These are phyloP conservation scores for Elegia similella DNA, from an alignment of 2,888 invertebrate genomes.

Conservation along the genomic window DNA sequence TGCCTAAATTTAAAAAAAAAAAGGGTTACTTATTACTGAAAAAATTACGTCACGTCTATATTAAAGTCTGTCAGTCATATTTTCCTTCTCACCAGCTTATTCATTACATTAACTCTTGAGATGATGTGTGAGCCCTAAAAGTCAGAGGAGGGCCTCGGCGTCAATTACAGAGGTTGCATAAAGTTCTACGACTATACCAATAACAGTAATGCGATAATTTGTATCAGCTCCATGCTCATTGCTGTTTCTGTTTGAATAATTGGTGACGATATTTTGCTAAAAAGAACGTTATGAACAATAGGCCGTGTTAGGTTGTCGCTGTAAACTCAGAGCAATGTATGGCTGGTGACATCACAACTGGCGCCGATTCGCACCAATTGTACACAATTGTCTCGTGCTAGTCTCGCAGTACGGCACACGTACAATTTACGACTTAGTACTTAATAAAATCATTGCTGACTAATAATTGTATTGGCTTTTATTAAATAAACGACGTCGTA, in stretches of 20 bases:
- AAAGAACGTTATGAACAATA: constrained; percentile 6
- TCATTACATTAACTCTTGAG: constrained; percentile 25
- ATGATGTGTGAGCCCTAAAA: constrained; percentile 26
- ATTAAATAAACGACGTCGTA: constrained; percentile 51
- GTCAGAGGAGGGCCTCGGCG: constrained; percentile 26
- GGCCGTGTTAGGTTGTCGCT: not conserved
- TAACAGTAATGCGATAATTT: not conserved
- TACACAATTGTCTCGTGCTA: constrained; percentile 68
- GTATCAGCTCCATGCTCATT: constrained; percentile 10
- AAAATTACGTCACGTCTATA: no score
- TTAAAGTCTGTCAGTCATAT: no score
- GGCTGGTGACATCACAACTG: constrained; percentile 68
- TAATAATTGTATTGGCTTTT: constrained; percentile 58
- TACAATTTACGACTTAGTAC: constrained; percentile 45
- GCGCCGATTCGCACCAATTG: constrained; percentile 75
- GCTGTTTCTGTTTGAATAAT: constrained; percentile 1
- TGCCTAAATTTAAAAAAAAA: no score
- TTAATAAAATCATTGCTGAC: constrained; percentile 65
- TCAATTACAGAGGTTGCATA: constrained; percentile 27
- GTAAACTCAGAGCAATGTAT: constrained; percentile 18
- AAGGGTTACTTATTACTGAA: no score
- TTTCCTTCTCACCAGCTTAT: constrained; percentile 19
- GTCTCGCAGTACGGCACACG: constrained; percentile 39
- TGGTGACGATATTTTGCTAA: not conserved
- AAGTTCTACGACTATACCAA: constrained; percentile 12